phyloP scores from a whole-genome alignment of 2,797 vertebrate species.

The Astyanax mexicanus region DNA sequence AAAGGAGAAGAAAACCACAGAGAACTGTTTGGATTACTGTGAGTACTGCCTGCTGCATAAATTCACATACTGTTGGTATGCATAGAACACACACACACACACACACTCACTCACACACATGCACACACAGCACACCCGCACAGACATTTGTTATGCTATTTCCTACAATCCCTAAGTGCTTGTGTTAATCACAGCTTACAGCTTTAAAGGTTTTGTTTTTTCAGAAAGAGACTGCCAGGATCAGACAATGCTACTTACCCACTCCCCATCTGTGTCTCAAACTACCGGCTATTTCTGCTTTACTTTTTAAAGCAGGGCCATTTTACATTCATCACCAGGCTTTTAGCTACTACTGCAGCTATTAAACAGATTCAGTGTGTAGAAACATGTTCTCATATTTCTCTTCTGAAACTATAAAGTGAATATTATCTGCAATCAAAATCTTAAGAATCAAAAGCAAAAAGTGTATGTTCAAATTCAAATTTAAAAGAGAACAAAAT shows the following conservation, averaged over 20 bases:
- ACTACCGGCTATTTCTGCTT: neutral
- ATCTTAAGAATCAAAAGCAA: too few species aligned
- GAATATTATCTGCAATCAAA: too few species aligned
- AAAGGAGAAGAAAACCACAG: constrained; percentile 98
- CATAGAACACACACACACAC: too few species aligned
- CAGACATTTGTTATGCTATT: neutral
- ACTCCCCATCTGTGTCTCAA: constrained; percentile 7
- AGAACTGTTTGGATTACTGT: constrained; percentile 98
- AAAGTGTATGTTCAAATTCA: too few species aligned
- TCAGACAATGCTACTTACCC: too few species aligned
- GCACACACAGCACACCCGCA: constrained; percentile 11
- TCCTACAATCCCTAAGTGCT: neutral
- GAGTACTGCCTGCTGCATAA: constrained; percentile 69
- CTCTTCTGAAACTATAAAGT: neutral
- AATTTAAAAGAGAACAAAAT: too few species aligned
- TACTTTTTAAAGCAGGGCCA: neutral
- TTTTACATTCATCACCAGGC: neutral
- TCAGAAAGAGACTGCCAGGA: constrained; percentile 10
- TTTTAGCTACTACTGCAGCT: neutral
- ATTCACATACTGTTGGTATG: neutral
- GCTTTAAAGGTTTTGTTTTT: neutral
- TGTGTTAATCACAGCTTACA: constrained; percentile 13
- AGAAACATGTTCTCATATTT: neutral
- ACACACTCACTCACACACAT: constrained; percentile 8
- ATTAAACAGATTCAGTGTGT: neutral